Evolutionary conservation across 2,888 invertebrate species (phyloP), one percentile per base, ranked within the genome.

Genomic region (Stramonita haemastoma): DNA sequence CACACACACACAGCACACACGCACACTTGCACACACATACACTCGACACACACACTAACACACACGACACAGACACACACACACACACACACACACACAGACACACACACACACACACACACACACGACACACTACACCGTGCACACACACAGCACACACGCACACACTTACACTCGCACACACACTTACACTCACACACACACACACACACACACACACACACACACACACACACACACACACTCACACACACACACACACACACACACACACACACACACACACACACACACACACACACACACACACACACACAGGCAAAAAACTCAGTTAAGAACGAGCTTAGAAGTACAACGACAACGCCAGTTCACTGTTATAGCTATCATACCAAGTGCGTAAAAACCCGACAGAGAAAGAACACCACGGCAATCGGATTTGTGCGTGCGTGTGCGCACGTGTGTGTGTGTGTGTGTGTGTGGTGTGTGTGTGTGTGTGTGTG

Each of bases 181-280:
- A 46, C 46, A 46, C 46, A 46, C 46, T 46, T 70, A 11, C 79
- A 79, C 32, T 6, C 79, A 73, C 73, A 79, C 34, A 77, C 32
- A 0, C 29, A 11, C 77, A 0, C 36, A 29, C 77, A 8, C 77
- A 29, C 77, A 29, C 29, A 1, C 77, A 13, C 77, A 73, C 22
- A 73, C 73, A 73, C 73, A 73, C 73, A 73, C 73, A 73, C 73
- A 73, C 19, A 73, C 73, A 19, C 73, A 6, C 73, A 73, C 73
- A 19, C 73, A 57, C 73, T 17, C 73, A 73, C 22, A 73, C 73
- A 57, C 73, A 73, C 22, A 22, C 73, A 73, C 73, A 22, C 73
- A 73, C 73, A 73, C 73, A 73, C 73, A 73, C 73, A 73, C 73
- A 73, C 73, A 73, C 26, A n/a, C 73, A 26, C 26, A 26, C 26